Evolutionary conservation across 2,888 invertebrate genomes (phyloP).

Genomic region (Bimastos eiseni): DNA sequence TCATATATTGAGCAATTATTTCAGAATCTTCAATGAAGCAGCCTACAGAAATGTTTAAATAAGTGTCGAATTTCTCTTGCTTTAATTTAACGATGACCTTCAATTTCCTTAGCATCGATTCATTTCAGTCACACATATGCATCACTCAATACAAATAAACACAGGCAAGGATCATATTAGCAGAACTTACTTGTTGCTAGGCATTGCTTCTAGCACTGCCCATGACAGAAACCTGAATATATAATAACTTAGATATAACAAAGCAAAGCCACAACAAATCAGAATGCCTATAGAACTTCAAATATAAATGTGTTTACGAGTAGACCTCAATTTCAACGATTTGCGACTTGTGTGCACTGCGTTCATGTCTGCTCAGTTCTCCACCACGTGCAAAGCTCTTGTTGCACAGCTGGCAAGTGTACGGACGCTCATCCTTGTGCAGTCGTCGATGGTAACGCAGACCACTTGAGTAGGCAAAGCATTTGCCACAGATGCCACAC

Average conservation of each 20-base stretch:
- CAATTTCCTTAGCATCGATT: neutral
- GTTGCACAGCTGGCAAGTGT: slow-evolving; percentile 25
- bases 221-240: too few relatives aligned
- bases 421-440: slow-evolving; percentile 29
- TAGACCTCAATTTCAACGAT: slow-evolving; percentile 30
- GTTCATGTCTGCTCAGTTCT: slow-evolving; percentile 26
- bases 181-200: neutral
- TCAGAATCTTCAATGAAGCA: neutral
- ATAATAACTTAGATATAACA: neutral
- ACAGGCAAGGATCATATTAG: neutral
- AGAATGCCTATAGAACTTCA: neutral
- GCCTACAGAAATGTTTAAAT: too few relatives aligned
- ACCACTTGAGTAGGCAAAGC: slow-evolving; percentile 27
- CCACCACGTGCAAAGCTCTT: slow-evolving; percentile 27
- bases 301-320: neutral
- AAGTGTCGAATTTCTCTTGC: too few relatives aligned
- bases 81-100: neutral
- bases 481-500: slow-evolving; percentile 24
- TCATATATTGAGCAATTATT: neutral
- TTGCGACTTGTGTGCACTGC: slow-evolving; percentile 28
- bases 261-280: slow-evolving; percentile 2
- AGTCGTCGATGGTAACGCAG: slow-evolving; percentile 26
- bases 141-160: neutral
- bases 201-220: neutral
- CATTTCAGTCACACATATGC: neutral